Evolutionary conservation across 2,797 vertebrate genomes (phyloP).

Genomic region (Myoxocephalus aenaeus): DNA sequence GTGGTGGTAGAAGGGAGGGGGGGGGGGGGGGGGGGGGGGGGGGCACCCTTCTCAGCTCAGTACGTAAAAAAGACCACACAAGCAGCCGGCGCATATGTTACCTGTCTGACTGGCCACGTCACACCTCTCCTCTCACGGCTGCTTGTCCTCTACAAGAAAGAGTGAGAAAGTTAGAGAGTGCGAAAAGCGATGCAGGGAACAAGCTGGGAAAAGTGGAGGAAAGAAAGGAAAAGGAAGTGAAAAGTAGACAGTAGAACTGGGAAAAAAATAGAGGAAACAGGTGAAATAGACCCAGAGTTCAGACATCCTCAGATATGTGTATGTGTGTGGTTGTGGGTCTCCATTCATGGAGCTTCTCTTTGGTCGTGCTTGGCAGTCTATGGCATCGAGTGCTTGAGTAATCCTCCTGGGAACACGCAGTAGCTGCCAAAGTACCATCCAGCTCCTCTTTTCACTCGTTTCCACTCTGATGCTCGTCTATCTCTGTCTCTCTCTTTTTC

Average conservation of each 20-base stretch:
- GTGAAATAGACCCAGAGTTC: constrained; percentile 42
- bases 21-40: neutral
- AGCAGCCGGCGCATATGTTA: constrained; percentile 45
- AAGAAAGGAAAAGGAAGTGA: neutral
- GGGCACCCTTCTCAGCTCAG: constrained; percentile 15
- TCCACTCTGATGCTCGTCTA: constrained; percentile 56
- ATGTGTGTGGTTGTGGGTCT: constrained; percentile 45
- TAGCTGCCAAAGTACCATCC: constrained; percentile 83
- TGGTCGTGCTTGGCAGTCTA: constrained; percentile 74
- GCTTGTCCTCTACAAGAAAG: constrained; percentile 25
- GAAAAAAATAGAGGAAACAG: constrained; percentile 32
- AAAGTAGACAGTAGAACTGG: constrained; percentile 4
- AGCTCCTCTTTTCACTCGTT: constrained; percentile 74
- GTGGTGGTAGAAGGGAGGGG: constrained; percentile 7
- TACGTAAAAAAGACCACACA: constrained; percentile 14
- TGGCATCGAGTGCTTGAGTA: constrained; percentile 77
- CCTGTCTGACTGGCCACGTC: constrained; percentile 49
- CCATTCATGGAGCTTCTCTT: constrained; percentile 71
- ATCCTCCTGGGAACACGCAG: constrained; percentile 86
- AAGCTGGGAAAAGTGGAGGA: constrained; percentile 15
- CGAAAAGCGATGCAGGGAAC: neutral
- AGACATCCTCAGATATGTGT: constrained; percentile 34
- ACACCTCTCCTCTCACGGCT: constrained; percentile 24
- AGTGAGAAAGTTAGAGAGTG: constrained; percentile 20
- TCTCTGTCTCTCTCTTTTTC: constrained; percentile 43